Percentiles rank a stretch among this genome's conserved stretches.
Evolutionary conservation across 2,113 vertebrate species (phyloP).

Genomic region (Neotoma lepida): DNA sequence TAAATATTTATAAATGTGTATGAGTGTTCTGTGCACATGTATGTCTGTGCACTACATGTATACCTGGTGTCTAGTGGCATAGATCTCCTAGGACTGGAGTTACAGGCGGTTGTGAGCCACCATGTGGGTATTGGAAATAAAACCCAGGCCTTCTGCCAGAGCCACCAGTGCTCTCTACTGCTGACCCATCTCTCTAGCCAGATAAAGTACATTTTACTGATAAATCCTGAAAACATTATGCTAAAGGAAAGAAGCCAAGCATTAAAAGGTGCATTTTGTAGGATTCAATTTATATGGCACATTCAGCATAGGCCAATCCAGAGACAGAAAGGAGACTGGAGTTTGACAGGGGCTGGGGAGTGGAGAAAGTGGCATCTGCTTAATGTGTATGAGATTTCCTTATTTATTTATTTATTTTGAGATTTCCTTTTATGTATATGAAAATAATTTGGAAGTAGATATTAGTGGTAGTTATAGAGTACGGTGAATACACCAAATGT

Average conservation of each 20-base stretch:
- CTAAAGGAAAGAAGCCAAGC: constrained; percentile 26
- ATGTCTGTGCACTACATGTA: background rate
- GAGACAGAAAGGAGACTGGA: constrained; percentile 35
- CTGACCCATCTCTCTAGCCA: background rate
- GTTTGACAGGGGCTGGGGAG: background rate
- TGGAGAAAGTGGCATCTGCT: background rate
- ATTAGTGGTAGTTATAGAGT: background rate
- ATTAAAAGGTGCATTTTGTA: constrained; percentile 44
- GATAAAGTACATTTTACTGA: background rate
- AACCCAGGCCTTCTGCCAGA: background rate
- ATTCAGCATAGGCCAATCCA: constrained; percentile 20
- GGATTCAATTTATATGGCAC: background rate
- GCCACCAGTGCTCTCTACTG: background rate
- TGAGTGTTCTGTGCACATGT: background rate
- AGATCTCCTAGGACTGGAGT: background rate
- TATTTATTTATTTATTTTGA: too few species aligned
- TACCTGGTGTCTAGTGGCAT: background rate
- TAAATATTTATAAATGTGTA: background rate
- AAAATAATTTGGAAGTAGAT: constrained; percentile 50
- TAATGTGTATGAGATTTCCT: constrained; percentile 42
- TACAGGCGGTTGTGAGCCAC: background rate
- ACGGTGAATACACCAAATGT: constrained; percentile 6
- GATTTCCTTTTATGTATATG: constrained; percentile 32
- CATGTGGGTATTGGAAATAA: background rate
- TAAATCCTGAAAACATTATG: constrained; percentile 40